Evolutionary conservation across 2,888 invertebrate genomes (phyloP), one percentile per base, ranked within the genome.

Genomic region (Platycheirus albimanus): DNA sequence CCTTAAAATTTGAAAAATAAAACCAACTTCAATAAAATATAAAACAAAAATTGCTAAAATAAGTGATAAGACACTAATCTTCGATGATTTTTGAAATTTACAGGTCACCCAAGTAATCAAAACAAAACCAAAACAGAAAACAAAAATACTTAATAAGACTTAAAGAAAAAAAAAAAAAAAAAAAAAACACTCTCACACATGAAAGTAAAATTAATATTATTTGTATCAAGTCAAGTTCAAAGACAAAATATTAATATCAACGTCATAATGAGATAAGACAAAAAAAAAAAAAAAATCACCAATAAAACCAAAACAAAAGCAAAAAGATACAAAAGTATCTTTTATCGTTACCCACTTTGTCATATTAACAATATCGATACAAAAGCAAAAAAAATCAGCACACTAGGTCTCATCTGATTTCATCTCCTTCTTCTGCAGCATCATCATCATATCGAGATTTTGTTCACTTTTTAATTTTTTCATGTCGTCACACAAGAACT

Each of bases 201-300:
- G 77, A 54, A 72, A 67, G 66, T 77, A 72, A 72, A 77, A 67
- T 67, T 77, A 72, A 43, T 63, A 67, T n/a, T n/a, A n/a, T 52
- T 77, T 76, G 38, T 61, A 72, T 56, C n/a, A 63, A 72, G 67
- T 77, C 77, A 81, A 81, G 81, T 81, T 81, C 81, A 81, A 81
- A 81, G 71, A 36, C 77, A 33, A 76, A 20, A 67, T 33, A 41
- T 28, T 51, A 24, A 45, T 63, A 13, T 61, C 51, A 66, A 67
- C 77, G 56, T 77, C 77, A 67, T 67, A 74, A 24, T 24, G 13
- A 36, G 58, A 70, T 54, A 79, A 61, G 24, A 28, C 54, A 56
- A 17, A 74, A 54, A 24, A 38, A 51, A 20, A 47, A n/a, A n/a
- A n/a, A n/a, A n/a, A n/a, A n/a, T n/a, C n/a, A n/a, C n/a, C 5